These are phyloP conservation scores for Camponotus pennsylvanicus DNA, from an alignment of 1,140 invertebrate species.

Conservation along the genomic window DNA sequence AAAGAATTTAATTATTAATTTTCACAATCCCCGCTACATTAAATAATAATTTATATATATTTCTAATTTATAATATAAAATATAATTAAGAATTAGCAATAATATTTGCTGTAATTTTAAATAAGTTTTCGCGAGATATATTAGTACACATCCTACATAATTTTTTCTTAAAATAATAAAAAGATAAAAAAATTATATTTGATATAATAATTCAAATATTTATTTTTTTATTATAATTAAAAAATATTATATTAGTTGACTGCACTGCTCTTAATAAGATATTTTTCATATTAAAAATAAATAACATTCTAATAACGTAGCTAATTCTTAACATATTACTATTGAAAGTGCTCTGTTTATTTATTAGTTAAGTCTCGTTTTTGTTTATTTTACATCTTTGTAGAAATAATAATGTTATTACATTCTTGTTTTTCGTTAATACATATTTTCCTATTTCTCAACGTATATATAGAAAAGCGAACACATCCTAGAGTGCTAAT, in stretches of 20 bases:
- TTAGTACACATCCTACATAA: background rate
- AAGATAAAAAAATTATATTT: background rate
- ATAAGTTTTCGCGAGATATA: background rate
- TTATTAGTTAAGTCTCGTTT: background rate
- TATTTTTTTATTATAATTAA: too few relatives aligned
- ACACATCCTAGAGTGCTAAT: background rate
- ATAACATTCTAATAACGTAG: background rate
- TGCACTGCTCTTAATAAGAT: too few relatives aligned
- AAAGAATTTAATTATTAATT: background rate
- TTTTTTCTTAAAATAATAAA: background rate
- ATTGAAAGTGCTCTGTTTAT: background rate
- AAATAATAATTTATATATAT: conserved; percentile 5
- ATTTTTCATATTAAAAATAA: background rate
- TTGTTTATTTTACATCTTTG: background rate
- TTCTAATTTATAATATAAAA: background rate
- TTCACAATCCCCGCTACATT: background rate
- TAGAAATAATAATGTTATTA: conserved; percentile 5
- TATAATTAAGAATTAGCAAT: background rate
- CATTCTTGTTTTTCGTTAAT: background rate
- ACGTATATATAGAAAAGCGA: background rate
- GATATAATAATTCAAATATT: too few relatives aligned
- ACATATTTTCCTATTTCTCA: background rate
- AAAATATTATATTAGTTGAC: background rate
- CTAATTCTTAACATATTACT: background rate
- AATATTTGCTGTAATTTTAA: background rate